Percentiles rank a stretch among this genome's conserved stretches.
Evolutionary conservation across 2,888 invertebrate species (phyloP).

Genomic region (Oligia strigilis): DNA sequence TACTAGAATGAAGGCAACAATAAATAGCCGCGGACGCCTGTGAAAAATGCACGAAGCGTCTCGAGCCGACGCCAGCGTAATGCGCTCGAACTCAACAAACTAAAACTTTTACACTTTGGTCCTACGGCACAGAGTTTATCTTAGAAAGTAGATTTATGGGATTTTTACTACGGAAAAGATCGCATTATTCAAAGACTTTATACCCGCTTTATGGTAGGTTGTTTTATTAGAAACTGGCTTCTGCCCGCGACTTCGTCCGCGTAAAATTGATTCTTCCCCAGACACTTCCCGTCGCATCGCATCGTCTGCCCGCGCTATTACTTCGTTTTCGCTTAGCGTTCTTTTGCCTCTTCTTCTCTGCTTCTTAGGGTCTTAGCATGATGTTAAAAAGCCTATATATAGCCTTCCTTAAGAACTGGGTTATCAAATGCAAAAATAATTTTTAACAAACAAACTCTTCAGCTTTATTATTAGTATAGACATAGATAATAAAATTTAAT

Average conservation of each 20-base stretch:
- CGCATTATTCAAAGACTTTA: slow-evolving; percentile 66
- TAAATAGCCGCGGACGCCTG: slow-evolving; percentile 53
- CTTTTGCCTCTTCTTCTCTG: not conserved
- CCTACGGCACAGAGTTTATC: slow-evolving; percentile 70
- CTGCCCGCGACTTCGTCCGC: not conserved
- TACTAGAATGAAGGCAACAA: slow-evolving; percentile 46
- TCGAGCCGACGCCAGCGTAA: slow-evolving; percentile 47
- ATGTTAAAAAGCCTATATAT: not conserved
- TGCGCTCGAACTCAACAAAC: slow-evolving; percentile 63
- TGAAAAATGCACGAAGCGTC: slow-evolving; percentile 66
- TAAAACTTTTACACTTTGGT: slow-evolving; percentile 73
- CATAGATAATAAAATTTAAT: no score
- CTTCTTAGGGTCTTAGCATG: not conserved
- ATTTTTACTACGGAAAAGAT: slow-evolving; percentile 70
- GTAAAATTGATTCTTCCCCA: not conserved
- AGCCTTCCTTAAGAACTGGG: not conserved
- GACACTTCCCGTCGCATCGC: not conserved
- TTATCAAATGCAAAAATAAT: not conserved
- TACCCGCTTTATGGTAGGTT: slow-evolving; percentile 48
- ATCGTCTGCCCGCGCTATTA: not conserved
- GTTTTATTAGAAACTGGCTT: slow-evolving; percentile 41
- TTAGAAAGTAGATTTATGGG: slow-evolving; percentile 75
- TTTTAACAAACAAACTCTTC: no score
- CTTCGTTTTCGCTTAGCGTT: not conserved
- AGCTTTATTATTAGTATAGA: no score